These are phyloP conservation scores for Erythrolamprus reginae DNA, from an alignment of 2,113 vertebrate genomes.

Conservation along the genomic window DNA sequence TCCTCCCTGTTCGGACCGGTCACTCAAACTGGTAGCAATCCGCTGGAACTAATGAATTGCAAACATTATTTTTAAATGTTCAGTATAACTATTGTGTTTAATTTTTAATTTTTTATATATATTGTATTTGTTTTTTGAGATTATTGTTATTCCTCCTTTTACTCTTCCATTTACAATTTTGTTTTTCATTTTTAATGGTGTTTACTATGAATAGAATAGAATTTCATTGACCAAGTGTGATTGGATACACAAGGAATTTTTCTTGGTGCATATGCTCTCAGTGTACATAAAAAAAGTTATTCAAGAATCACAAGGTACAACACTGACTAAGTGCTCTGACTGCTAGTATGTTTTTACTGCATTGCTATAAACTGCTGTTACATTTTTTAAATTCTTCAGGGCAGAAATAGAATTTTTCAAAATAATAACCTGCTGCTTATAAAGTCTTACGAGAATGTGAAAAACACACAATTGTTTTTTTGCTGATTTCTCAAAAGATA, in stretches of 20 bases:
- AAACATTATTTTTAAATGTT: not conserved
- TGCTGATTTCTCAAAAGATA: not conserved
- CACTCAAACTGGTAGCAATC: no score
- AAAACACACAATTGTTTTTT: not conserved
- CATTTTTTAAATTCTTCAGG: not conserved
- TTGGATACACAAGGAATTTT: no score
- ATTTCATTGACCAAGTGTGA: no score
- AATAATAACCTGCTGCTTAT: not conserved
- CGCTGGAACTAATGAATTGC: not conserved
- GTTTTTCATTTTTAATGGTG: not conserved
- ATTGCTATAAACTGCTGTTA: not conserved
- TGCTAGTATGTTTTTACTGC: not conserved
- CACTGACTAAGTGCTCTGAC: not conserved
- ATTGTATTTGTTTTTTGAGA: not conserved
- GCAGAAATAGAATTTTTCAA: not conserved
- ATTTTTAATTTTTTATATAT: not conserved
- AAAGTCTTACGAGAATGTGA: not conserved
- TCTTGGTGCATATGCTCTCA: no score
- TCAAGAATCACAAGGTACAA: no score
- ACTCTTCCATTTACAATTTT: not conserved
- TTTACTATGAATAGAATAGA: not conserved
- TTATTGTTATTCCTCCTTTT: not conserved
- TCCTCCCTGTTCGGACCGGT: no score
- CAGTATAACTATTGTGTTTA: not conserved
- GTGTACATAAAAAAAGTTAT: no score